These are phyloP conservation scores for Cataglyphis livida DNA, from an alignment of 2,888 invertebrate genomes.

Conservation along the genomic window DNA sequence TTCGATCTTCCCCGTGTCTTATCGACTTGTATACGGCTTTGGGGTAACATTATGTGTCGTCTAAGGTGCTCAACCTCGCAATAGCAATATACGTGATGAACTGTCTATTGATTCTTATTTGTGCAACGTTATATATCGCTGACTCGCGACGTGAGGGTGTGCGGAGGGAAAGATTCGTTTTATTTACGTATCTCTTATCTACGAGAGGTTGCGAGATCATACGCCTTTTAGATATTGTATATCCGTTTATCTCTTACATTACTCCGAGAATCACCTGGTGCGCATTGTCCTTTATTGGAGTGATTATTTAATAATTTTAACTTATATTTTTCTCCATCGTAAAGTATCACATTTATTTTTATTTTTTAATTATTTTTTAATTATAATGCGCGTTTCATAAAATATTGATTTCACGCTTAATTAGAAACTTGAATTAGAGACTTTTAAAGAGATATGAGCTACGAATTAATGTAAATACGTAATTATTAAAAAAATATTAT, in stretches of 20 bases:
- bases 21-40: slow-evolving; percentile 49
- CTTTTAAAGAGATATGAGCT: not conserved
- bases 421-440: not conserved
- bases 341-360: not conserved
- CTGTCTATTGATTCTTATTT: slow-evolving; percentile 52
- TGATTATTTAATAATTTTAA: not conserved
- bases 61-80: not conserved
- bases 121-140: slow-evolving; percentile 59
- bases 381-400: not conserved
- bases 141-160: slow-evolving; percentile 29
- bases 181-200: slow-evolving; percentile 30
- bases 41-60: slow-evolving; percentile 44
- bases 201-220: slow-evolving; percentile 48
- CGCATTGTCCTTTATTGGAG: slow-evolving; percentile 76
- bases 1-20: slow-evolving; percentile 32
- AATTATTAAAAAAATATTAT: not conserved
- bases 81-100: slow-evolving; percentile 12
- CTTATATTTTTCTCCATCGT: not conserved
- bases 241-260: slow-evolving; percentile 44
- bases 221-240: slow-evolving; percentile 64
- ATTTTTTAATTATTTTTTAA: not conserved
- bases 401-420: not conserved
- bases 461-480: not conserved
- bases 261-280: slow-evolving; percentile 24
- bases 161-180: slow-evolving; percentile 17